Evolutionary conservation across 2,113 vertebrate genomes (phyloP).

Genomic region (Ibidorhyncha struthersii): DNA sequence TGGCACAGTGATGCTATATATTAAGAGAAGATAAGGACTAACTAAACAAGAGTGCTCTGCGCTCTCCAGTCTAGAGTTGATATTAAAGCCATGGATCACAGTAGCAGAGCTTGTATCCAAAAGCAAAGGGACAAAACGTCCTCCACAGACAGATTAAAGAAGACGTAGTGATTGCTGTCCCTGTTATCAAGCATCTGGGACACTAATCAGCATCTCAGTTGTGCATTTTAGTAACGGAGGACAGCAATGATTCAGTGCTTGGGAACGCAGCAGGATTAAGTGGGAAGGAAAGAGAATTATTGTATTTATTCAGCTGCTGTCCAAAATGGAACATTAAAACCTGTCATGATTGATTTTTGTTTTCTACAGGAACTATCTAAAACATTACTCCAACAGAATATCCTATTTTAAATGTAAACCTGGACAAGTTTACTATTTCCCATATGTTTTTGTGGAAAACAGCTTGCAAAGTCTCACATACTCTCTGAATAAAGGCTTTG

Average conservation of each 20-base stretch:
- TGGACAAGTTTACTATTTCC: slow-evolving; percentile 22
- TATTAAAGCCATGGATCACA: neutral
- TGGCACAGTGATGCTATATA: neutral
- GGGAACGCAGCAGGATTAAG: neutral
- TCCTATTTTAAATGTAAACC: slow-evolving; percentile 20
- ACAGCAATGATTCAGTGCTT: neutral
- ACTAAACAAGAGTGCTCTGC: neutral
- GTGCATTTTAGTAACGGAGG: neutral
- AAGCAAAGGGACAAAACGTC: neutral
- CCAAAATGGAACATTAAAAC: neutral
- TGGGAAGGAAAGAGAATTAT: neutral
- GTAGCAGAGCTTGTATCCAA: neutral
- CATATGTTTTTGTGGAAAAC: slow-evolving; percentile 32
- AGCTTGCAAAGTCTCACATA: slow-evolving; percentile 18
- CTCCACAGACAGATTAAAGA: neutral
- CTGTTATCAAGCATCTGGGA: neutral
- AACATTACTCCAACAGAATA: slow-evolving; percentile 2
- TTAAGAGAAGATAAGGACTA: neutral
- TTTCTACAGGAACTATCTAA: neutral
- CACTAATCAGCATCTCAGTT: neutral
- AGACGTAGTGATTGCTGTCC: neutral
- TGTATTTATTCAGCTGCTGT: neutral
- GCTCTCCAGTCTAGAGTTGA: neutral
- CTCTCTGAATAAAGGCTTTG: neutral
- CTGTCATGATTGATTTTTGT: neutral